Conservation (phyloP, 1,140 invertebrate genomes). For the Hestina assimilis region DNA sequence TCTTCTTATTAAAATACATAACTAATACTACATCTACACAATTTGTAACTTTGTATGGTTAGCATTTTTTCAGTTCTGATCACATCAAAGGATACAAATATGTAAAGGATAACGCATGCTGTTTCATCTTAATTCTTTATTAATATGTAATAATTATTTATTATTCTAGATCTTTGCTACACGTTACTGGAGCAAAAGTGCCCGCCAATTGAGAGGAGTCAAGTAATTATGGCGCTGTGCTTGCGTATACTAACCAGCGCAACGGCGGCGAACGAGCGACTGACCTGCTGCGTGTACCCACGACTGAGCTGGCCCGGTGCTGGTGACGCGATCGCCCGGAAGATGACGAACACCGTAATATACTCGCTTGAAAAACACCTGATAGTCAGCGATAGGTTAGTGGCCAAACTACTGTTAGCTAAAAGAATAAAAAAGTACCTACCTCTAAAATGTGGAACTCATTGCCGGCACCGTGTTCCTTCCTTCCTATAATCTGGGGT, state of each 20-base stretch:
- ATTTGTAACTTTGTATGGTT: no score
- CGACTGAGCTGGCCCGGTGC: slow-evolving; percentile 46
- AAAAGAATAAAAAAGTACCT: no score
- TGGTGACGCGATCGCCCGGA: slow-evolving; percentile 30
- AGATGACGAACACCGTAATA: slow-evolving; percentile 41
- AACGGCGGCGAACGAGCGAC: slow-evolving; percentile 4
- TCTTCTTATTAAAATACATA: no score
- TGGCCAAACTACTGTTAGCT: no score
- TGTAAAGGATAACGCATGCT: no score
- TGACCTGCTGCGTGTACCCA: slow-evolving; percentile 52
- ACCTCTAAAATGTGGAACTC: no score
- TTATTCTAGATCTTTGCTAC: slow-evolving; percentile 42
- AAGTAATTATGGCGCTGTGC: slow-evolving; percentile 43
- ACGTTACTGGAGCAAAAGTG: slow-evolving; percentile 42
- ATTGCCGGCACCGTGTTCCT: no score
- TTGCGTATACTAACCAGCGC: slow-evolving; percentile 47
- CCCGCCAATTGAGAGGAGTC: slow-evolving; percentile 50
- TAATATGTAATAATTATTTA: neutral
- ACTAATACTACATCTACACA: no score
- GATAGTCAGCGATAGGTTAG: slow-evolving; percentile 51
- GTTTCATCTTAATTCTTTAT: no score
- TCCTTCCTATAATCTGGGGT: no score
- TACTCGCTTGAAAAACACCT: slow-evolving; percentile 45
- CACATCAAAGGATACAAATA: no score
- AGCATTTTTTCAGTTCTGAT: no score